A percentile compares a stretch with the other conserved stretches of the same genome.
Conservation (phyloP, 2,797 vertebrate species). For the Myotis planiceps region DNA sequence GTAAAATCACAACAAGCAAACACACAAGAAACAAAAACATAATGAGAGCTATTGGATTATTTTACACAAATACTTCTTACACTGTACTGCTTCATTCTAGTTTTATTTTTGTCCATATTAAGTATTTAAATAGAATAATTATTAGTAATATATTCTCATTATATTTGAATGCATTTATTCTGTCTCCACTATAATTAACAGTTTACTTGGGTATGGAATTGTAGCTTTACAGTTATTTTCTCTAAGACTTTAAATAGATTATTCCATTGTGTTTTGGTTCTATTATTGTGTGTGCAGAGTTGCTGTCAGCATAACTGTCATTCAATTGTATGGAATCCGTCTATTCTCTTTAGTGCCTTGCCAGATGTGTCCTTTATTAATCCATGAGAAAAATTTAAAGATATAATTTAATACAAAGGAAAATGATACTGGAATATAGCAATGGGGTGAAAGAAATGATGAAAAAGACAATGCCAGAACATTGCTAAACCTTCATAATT, state of each 20-base stretch:
- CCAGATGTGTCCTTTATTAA: background rate
- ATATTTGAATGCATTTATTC: background rate
- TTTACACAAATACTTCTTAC: background rate
- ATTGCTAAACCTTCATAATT: background rate
- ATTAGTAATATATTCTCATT: background rate
- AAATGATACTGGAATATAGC: background rate
- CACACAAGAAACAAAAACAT: background rate
- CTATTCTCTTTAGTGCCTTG: background rate
- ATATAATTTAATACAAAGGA: background rate
- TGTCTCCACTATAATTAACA: background rate
- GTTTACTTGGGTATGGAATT: background rate
- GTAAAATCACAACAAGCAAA: background rate
- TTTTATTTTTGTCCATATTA: background rate
- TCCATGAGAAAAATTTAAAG: background rate
- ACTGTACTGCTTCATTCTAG: background rate
- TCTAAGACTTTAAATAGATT: background rate
- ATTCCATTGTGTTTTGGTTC: background rate
- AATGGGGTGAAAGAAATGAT: background rate
- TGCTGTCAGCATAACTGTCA: background rate
- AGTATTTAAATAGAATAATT: background rate
- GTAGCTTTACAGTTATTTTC: background rate
- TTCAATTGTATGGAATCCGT: background rate
- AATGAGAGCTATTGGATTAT: background rate
- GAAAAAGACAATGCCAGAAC: background rate
- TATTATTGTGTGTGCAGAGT: background rate